Conservation (phyloP, 2,113 vertebrate genomes). For the Erinaceus europaeus region DNA sequence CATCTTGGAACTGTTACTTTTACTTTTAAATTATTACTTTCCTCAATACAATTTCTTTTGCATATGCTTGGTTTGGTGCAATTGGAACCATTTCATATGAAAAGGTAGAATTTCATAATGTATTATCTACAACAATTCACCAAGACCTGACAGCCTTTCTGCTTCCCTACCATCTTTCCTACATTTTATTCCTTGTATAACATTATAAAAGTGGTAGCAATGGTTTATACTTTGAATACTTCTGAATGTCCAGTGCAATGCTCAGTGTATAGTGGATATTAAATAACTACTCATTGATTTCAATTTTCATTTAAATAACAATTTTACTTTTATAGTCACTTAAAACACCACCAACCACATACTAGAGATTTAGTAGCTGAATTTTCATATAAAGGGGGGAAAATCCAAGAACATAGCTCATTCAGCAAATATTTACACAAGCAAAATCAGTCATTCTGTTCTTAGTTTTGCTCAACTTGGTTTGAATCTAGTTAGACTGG, state of each 20-base stretch:
- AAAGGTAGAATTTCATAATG: slow-evolving; percentile 6
- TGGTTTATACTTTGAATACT: neutral
- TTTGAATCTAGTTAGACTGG: neutral
- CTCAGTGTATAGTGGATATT: neutral
- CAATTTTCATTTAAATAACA: slow-evolving; percentile 7
- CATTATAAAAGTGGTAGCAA: neutral
- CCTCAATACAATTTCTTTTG: neutral
- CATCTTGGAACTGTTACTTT: slow-evolving; percentile 19
- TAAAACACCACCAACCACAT: slow-evolving; percentile 23
- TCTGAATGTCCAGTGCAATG: neutral
- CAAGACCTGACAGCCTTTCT: neutral
- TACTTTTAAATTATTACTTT: slow-evolving; percentile 19
- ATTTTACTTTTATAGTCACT: neutral
- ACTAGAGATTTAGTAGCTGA: neutral
- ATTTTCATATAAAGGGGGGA: neutral
- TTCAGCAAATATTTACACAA: neutral
- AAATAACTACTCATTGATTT: slow-evolving; percentile 5
- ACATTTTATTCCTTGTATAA: neutral
- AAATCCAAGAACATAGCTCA: neutral
- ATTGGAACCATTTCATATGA: neutral
- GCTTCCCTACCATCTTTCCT: neutral
- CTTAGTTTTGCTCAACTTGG: neutral
- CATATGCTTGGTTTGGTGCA: neutral
- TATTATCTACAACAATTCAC: neutral
- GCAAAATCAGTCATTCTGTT: neutral